phyloP scores from a whole-genome alignment of 2,888 invertebrate species.

The Pachliopta kotzebuea region DNA sequence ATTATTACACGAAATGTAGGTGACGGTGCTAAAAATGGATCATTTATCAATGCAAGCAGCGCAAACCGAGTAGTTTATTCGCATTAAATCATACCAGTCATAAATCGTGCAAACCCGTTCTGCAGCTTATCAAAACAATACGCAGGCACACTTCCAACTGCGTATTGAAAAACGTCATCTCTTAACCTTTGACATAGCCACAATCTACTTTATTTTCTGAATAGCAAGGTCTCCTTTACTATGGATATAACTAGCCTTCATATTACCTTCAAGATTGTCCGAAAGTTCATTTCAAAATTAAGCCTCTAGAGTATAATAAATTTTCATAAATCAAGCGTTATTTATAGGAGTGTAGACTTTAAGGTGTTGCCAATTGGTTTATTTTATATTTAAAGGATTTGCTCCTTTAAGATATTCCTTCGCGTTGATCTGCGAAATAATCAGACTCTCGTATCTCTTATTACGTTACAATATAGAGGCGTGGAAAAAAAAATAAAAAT shows the following conservation, averaged over 20 bases:
- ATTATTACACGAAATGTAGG: conserved; percentile 46
- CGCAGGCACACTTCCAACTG: conserved; percentile 76
- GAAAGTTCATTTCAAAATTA: conserved; percentile 75
- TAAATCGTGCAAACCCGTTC: conserved; percentile 79
- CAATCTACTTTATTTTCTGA: conserved; percentile 48
- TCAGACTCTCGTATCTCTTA: conserved; percentile 58
- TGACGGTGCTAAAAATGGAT: conserved; percentile 63
- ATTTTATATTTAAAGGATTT: conserved; percentile 61
- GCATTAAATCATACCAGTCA: conserved; percentile 78
- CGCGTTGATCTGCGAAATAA: conserved; percentile 54
- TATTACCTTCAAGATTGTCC: conserved; percentile 48
- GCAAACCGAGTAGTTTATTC: conserved; percentile 77
- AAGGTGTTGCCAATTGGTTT: conserved; percentile 74
- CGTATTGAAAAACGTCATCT: conserved; percentile 61
- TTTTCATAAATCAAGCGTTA: conserved; percentile 78
- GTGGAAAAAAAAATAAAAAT: conserved; percentile 48
- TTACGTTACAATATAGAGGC: conserved; percentile 44
- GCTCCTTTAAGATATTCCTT: conserved; percentile 55
- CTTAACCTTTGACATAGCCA: conserved; percentile 41
- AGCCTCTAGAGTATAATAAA: conserved; percentile 78
- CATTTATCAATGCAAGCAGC: conserved; percentile 72
- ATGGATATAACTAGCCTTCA: conserved; percentile 41
- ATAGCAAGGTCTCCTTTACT: conserved; percentile 57
- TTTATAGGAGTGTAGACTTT: conserved; percentile 78
- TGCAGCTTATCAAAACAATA: conserved; percentile 81